Evolutionary conservation across 2,888 invertebrate species (phyloP).

Genomic region (Melanostoma scalare): DNA sequence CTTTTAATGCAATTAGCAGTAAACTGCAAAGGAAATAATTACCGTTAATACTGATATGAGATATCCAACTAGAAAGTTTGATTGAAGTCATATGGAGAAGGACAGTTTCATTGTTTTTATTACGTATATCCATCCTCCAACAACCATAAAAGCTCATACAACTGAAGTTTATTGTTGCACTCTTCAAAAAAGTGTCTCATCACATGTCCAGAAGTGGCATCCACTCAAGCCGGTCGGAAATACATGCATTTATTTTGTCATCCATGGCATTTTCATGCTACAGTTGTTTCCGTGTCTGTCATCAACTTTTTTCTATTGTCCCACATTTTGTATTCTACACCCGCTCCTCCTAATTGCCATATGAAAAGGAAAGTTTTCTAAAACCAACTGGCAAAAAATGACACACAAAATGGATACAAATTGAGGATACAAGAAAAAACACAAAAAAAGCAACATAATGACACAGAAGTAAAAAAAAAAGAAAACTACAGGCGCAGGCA

Average conservation of each 20-base stretch:
- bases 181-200: slow-evolving; percentile 17
- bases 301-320: slow-evolving; percentile 23
- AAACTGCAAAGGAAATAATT: no score
- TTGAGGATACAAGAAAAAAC: slow-evolving; percentile 25
- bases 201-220: slow-evolving; percentile 53
- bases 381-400: slow-evolving; percentile 46
- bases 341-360: slow-evolving; percentile 40
- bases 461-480: not conserved
- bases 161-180: no score
- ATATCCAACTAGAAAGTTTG: no score
- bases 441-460: slow-evolving; percentile 3
- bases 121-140: no score
- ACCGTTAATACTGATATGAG: no score
- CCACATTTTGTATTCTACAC: no score
- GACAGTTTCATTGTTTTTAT: no score
- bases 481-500: not conserved
- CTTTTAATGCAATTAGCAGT: no score
- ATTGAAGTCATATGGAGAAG: no score
- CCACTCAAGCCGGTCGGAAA: slow-evolving; percentile 29
- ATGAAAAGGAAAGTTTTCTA: slow-evolving; percentile 53
- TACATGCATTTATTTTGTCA: slow-evolving; percentile 59
- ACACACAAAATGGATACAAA: slow-evolving; percentile 38
- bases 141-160: no score
- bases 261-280: slow-evolving; percentile 37
- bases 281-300: slow-evolving; percentile 60